These are phyloP conservation scores for Aegithalos caudatus DNA, from an alignment of 2,113 vertebrate genomes.

Conservation along the genomic window DNA sequence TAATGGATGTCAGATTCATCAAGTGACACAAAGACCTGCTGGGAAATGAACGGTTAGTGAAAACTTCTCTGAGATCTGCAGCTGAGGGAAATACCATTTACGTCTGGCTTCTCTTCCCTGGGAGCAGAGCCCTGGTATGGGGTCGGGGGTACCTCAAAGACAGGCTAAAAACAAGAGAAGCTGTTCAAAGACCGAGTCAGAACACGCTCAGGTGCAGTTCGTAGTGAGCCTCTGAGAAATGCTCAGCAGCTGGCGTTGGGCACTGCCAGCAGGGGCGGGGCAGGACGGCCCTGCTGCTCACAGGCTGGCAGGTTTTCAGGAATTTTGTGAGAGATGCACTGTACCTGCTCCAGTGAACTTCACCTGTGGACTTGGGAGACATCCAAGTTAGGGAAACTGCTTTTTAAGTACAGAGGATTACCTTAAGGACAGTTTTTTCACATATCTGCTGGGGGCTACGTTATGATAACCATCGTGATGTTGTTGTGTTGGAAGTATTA, in stretches of 20 bases:
- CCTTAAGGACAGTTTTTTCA: not conserved
- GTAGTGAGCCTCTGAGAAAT: not conserved
- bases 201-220: not conserved
- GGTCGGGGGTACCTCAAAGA: not conserved
- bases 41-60: not conserved
- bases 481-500: not conserved
- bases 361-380: not conserved
- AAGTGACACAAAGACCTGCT: not conserved
- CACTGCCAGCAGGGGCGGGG: rapidly evolving
- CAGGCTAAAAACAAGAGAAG: not conserved
- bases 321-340: not conserved
- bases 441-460: rapidly evolving
- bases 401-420: not conserved
- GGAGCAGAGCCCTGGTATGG: not conserved
- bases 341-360: not conserved
- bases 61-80: not conserved
- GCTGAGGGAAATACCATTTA: not conserved
- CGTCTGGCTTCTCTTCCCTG: not conserved
- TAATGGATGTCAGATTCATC: not conserved
- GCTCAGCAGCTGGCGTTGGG: not conserved
- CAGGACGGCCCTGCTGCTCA: not conserved
- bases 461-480: not conserved
- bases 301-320: not conserved
- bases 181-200: not conserved
- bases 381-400: not conserved